Evolutionary conservation across 1,140 invertebrate genomes (phyloP).

Genomic region (Apis florea): DNA sequence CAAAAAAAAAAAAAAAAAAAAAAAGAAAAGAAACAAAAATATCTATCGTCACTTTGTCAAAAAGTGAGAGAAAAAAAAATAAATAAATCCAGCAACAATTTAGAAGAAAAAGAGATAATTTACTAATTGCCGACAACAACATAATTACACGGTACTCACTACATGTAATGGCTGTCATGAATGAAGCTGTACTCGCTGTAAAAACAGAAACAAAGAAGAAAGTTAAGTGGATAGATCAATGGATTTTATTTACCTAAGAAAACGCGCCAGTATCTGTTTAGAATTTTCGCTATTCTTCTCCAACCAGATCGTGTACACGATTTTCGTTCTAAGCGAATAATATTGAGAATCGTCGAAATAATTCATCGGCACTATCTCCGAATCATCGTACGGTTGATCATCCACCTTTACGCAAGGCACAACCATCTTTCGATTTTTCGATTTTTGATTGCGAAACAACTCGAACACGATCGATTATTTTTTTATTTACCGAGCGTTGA

Average conservation of each 20-base stretch:
- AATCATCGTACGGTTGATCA: not conserved
- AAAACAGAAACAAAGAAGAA: constrained; percentile 57
- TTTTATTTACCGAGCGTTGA: too few species aligned
- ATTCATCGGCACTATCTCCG: constrained; percentile 17
- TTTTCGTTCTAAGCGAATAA: constrained; percentile 54
- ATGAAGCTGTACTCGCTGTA: constrained; percentile 80
- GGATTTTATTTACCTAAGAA: constrained; percentile 68
- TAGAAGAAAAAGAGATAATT: not conserved
- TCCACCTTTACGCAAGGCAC: constrained; percentile 34
- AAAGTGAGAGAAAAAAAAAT: not conserved
- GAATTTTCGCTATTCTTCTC: constrained; percentile 53
- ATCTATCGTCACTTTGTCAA: too few species aligned
- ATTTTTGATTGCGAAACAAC: not conserved
- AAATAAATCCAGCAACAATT: not conserved
- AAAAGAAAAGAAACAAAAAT: too few species aligned
- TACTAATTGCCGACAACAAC: constrained; percentile 36
- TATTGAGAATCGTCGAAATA: constrained; percentile 20
- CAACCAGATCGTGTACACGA: constrained; percentile 59
- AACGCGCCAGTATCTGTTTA: constrained; percentile 57
- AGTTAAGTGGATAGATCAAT: not conserved
- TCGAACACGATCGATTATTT: not conserved
- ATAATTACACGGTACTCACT: constrained; percentile 76
- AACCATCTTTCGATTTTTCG: constrained; percentile 16
- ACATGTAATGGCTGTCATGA: constrained; percentile 81
- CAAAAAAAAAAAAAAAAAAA: too few species aligned